Evolutionary conservation across 53 echinoderm and acorn worm genomes (phyloP).

Genomic region (Holothuria leucospilota): DNA sequence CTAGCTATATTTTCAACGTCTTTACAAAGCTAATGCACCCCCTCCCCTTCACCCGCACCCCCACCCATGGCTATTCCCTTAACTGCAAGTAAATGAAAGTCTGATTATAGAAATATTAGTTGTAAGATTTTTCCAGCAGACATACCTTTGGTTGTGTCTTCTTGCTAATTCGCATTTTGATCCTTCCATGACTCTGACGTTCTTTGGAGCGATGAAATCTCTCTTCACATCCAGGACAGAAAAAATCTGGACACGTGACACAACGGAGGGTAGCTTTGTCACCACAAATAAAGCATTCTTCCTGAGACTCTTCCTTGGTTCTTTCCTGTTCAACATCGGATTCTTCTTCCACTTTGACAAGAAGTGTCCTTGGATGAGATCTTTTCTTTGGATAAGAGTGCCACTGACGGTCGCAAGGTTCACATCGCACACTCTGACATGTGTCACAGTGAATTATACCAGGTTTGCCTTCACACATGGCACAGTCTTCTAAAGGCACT

Average conservation of each 20-base stretch:
- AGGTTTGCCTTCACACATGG: slow-evolving; percentile 44
- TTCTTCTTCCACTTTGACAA: background rate
- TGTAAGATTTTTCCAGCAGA: too few species aligned
- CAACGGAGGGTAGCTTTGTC: background rate
- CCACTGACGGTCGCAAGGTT: slow-evolving; percentile 67
- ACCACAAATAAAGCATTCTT: slow-evolving; percentile 1
- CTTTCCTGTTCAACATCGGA: background rate
- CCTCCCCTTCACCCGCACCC: too few species aligned
- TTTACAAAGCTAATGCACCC: too few species aligned
- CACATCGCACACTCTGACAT: slow-evolving; percentile 58
- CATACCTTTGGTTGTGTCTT: too few species aligned
- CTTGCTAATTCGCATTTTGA: too few species aligned
- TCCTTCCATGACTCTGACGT: background rate
- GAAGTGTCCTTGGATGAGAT: slow-evolving; percentile 37
- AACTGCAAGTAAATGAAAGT: too few species aligned
- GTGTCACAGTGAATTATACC: slow-evolving; percentile 44
- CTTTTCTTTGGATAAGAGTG: slow-evolving; percentile 68
- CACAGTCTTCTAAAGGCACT: slow-evolving; percentile 40
- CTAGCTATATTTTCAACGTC: too few species aligned
- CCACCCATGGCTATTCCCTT: too few species aligned
- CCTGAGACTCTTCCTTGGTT: background rate
- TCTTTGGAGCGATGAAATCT: background rate
- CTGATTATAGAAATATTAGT: too few species aligned
- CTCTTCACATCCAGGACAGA: background rate
- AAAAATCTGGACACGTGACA: background rate